phyloP scores from a whole-genome alignment of 2,888 invertebrate species.

The Lobophora halterata region DNA sequence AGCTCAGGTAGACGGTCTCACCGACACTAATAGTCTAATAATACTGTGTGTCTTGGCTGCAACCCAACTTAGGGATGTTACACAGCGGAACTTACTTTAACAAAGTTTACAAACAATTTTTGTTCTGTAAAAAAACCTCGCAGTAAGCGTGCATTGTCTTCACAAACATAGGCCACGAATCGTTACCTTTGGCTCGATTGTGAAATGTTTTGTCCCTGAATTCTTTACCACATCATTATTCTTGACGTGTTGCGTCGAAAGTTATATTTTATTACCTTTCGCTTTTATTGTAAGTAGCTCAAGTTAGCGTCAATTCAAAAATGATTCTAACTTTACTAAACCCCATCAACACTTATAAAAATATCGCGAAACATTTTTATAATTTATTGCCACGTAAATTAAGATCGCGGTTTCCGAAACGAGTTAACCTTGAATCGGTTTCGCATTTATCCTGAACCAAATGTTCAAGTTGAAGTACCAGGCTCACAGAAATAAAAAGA shows the following conservation, averaged over 20 bases:
- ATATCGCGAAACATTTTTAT: slow-evolving; percentile 27
- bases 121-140: slow-evolving; percentile 16
- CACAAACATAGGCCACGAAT: slow-evolving; percentile 12
- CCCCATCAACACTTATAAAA: slow-evolving; percentile 28
- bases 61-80: slow-evolving; percentile 57
- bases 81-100: slow-evolving; percentile 36
- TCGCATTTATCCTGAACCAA: slow-evolving; percentile 28
- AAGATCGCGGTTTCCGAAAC: slow-evolving; percentile 33
- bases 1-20: slow-evolving; percentile 59
- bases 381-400: slow-evolving; percentile 21
- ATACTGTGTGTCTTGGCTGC: slow-evolving; percentile 67
- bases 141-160: slow-evolving; percentile 20
- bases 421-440: slow-evolving; percentile 30
- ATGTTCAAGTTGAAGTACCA: slow-evolving; percentile 21
- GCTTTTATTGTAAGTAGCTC: slow-evolving; percentile 36
- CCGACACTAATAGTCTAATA: slow-evolving; percentile 69
- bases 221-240: slow-evolving; percentile 34
- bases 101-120: slow-evolving; percentile 10
- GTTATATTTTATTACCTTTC: slow-evolving; percentile 45
- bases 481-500: slow-evolving; percentile 22
- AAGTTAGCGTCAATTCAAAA: slow-evolving; percentile 36
- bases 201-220: slow-evolving; percentile 30
- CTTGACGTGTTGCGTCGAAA: slow-evolving; percentile 36
- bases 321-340: slow-evolving; percentile 22
- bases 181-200: slow-evolving; percentile 26